Percentiles rank a stretch among this genome's conserved stretches.
Conservation (phyloP, 2,888 invertebrate genomes). For the Cheilosia impressa region DNA sequence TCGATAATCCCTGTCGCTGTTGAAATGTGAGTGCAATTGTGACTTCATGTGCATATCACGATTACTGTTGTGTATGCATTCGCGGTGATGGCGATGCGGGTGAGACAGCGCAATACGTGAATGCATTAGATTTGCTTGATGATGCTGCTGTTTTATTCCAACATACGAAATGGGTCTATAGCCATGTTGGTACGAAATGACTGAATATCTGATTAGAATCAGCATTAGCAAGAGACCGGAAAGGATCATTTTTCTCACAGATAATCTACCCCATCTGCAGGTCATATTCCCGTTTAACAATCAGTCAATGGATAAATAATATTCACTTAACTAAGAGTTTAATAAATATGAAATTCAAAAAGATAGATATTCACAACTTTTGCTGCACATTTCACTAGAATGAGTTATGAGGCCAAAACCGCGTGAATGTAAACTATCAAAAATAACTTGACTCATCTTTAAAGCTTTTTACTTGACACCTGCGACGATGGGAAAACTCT, state of each 20-base stretch:
- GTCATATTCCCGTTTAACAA: slow-evolving; percentile 47
- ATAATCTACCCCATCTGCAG: slow-evolving; percentile 51
- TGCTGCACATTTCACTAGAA: slow-evolving; percentile 3
- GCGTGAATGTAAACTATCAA: slow-evolving; percentile 5
- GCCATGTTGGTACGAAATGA: slow-evolving; percentile 28
- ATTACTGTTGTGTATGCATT: slow-evolving; percentile 40
- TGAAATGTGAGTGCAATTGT: slow-evolving; percentile 29
- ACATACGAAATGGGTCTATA: slow-evolving; percentile 7
- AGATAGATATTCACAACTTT: slow-evolving; percentile 19
- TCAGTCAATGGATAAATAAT: slow-evolving; percentile 21
- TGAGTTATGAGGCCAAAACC: slow-evolving; percentile 29
- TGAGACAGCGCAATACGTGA: slow-evolving; percentile 21
- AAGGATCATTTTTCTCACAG: slow-evolving; percentile 50
- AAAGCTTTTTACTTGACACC: not conserved
- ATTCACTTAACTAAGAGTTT: not conserved
- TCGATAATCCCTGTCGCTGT: slow-evolving; percentile 45
- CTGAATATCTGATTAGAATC: slow-evolving; percentile 53
- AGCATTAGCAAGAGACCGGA: slow-evolving; percentile 47
- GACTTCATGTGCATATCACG: slow-evolving; percentile 64
- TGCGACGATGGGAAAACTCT: not conserved
- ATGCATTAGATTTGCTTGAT: slow-evolving; percentile 24
- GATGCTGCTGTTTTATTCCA: slow-evolving; percentile 28
- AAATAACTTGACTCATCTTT: slow-evolving; percentile 41
- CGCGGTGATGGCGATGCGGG: slow-evolving; percentile 59
- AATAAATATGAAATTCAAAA: slow-evolving; percentile 6